Evolutionary conservation across 2,113 vertebrate genomes (phyloP).

Genomic region (Aegotheles bennettii): DNA sequence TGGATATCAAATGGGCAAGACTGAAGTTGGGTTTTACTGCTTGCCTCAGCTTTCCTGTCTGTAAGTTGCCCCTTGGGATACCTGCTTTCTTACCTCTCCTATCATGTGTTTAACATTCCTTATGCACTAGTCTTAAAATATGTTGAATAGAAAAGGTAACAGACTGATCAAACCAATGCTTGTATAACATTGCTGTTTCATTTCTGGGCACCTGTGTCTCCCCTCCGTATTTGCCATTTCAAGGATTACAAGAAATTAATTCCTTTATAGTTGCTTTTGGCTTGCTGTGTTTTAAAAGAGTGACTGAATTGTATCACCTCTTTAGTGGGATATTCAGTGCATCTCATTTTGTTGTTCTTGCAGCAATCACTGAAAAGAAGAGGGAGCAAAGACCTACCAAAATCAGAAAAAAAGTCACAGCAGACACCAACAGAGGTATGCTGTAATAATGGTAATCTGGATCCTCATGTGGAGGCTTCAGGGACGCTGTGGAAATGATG

Average conservation of each 20-base stretch:
- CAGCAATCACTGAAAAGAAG: conserved; percentile 92
- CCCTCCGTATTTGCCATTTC: not conserved
- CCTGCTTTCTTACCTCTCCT: not conserved
- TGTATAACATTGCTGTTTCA: not conserved
- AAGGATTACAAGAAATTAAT: not conserved
- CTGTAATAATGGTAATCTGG: not conserved
- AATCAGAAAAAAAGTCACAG: conserved; percentile 86
- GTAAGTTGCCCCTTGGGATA: not conserved
- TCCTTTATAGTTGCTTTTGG: not conserved
- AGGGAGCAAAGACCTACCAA: conserved; percentile 92
- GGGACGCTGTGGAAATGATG: not conserved
- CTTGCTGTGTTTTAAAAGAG: not conserved
- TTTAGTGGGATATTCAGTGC: not conserved
- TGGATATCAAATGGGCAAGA: not conserved
- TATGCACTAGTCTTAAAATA: not conserved
- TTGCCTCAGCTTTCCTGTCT: not conserved
- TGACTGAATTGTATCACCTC: not conserved
- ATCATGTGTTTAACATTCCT: not conserved
- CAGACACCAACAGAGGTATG: conserved; percentile 91
- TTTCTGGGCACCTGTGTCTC: not conserved
- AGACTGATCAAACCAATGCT: not conserved
- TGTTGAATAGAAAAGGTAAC: not conserved
- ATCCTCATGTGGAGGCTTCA: not conserved
- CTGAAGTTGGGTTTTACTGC: not conserved
- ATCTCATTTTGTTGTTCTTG: conserved; percentile 38